These are phyloP conservation scores for Lagodon rhomboides DNA, from an alignment of 2,797 vertebrate genomes.

Conservation along the genomic window DNA sequence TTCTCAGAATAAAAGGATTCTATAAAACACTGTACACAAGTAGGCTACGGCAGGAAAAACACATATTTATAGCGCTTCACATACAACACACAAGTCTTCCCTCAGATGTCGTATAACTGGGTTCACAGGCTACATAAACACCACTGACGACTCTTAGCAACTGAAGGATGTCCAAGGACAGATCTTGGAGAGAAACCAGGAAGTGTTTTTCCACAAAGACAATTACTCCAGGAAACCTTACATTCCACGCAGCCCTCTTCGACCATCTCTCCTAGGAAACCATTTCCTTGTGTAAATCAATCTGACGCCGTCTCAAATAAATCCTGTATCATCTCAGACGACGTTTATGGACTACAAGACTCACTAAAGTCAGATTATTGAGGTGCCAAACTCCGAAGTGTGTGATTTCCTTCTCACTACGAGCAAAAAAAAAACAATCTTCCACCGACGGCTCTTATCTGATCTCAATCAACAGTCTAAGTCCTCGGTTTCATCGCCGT, in stretches of 20 bases:
- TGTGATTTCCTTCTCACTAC: background rate
- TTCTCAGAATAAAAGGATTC: constrained; percentile 36
- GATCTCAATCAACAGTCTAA: constrained; percentile 20
- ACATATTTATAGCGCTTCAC: background rate
- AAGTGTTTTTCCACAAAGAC: constrained; percentile 83
- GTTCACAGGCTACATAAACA: constrained; percentile 53
- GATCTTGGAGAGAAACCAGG: constrained; percentile 82
- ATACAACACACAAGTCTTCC: constrained; percentile 4
- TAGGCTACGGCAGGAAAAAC: constrained; percentile 28
- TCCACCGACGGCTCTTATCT: constrained; percentile 2
- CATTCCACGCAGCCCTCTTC: constrained; percentile 72
- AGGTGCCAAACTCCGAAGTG: constrained; percentile 5
- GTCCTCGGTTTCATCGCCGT: constrained; percentile 13
- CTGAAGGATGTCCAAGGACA: constrained; percentile 76
- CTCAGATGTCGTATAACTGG: constrained; percentile 37
- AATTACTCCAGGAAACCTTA: constrained; percentile 83
- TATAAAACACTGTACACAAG: constrained; percentile 43
- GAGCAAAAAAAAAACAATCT: background rate
- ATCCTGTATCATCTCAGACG: constrained; percentile 36
- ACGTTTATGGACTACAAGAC: background rate
- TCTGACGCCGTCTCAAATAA: constrained; percentile 53
- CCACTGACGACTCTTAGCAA: constrained; percentile 41
- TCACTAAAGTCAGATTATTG: constrained; percentile 2
- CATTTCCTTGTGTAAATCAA: constrained; percentile 73
- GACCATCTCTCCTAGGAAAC: constrained; percentile 76